Evolutionary conservation across 2,113 vertebrate genomes (phyloP), one percentile per base, ranked within the genome.

Genomic region (Hippocampus comes): DNA sequence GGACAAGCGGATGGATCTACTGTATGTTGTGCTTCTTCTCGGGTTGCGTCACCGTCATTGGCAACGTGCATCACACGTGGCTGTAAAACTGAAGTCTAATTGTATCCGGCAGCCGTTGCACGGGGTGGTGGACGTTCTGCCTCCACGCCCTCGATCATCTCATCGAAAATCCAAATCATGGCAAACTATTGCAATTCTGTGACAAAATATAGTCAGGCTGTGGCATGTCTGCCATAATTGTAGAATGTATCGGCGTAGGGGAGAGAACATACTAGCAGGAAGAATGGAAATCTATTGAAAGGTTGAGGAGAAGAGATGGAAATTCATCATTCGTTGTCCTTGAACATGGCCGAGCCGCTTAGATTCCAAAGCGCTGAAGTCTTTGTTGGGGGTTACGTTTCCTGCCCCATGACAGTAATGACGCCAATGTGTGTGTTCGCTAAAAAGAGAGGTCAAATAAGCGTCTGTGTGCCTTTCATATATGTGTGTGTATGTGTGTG

Each of bases 381-480:
- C 38, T 68, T 9, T 71, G 11, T 70, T 55, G 6, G 56, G 0
- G 66, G 63, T 42, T n/a, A 7, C 27, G 23, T 72, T 66, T 73
- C 69, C 34, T 21, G 23, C 27, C 59, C 4, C 30, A 25, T 49
- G 34, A 66, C 67, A 70, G 51, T 59, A 4, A 72, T 34, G 25
- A 17, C 27, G 42, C 12, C 2, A 65, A 49, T 30, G 1, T 42
- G 30, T 71, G 61, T 70, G 64, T 79, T 56, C 27, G 63, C 73
- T 68, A 43, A 64, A 41, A 67, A 41, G 20, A 25, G 41, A 72
- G 75, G 60, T 81, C 38, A 81, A 70, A 63, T 43, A 63, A 66
- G 5, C 38, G 25, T 69, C 73, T 66, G 21, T 2, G 27, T 42
- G 77, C 18, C 79, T 87, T 84, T 88, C 70, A 87, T 86, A 83